Conservation (phyloP, 2,797 vertebrate species). For the Clarias fuscus region DNA sequence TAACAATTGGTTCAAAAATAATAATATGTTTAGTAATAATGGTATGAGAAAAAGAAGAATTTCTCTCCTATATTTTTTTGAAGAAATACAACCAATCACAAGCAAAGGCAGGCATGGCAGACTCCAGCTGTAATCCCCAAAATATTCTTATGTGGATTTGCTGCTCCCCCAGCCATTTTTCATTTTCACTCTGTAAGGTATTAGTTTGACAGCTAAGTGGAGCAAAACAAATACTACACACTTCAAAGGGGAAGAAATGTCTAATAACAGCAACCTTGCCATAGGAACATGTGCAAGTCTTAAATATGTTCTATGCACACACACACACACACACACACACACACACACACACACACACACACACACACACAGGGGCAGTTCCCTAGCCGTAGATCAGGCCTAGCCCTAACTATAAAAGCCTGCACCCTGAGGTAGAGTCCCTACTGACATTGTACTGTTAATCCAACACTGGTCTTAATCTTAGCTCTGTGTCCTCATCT, state of each 20-base stretch:
- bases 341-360: neutral
- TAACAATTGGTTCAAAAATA: slow-evolving; percentile 26
- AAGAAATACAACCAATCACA: slow-evolving; percentile 70
- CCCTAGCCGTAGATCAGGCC: neutral
- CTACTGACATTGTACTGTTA: slow-evolving; percentile 16
- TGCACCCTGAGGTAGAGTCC: neutral
- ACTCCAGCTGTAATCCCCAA: slow-evolving; percentile 66
- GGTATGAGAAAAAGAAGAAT: slow-evolving; percentile 44
- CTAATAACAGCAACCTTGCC: slow-evolving; percentile 62
- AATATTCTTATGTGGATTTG: slow-evolving; percentile 74
- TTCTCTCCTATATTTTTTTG: slow-evolving; percentile 32
- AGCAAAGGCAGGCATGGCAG: slow-evolving; percentile 62
- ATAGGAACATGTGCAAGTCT: slow-evolving; percentile 51
- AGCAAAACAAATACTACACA: slow-evolving; percentile 73
- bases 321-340: neutral
- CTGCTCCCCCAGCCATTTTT: slow-evolving; percentile 73
- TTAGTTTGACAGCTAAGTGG: slow-evolving; percentile 77
- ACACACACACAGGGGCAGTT: neutral
- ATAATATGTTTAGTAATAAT: slow-evolving; percentile 32
- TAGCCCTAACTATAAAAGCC: neutral
- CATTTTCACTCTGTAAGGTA: slow-evolving; percentile 74
- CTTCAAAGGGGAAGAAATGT: slow-evolving; percentile 68
- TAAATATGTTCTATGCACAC: slow-evolving; percentile 37
- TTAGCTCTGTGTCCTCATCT: slow-evolving; percentile 43
- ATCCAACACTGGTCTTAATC: slow-evolving; percentile 22